Base-by-base conservation (phyloP, 2,888 invertebrate species). In the Cantharis flavilabris region DNA sequence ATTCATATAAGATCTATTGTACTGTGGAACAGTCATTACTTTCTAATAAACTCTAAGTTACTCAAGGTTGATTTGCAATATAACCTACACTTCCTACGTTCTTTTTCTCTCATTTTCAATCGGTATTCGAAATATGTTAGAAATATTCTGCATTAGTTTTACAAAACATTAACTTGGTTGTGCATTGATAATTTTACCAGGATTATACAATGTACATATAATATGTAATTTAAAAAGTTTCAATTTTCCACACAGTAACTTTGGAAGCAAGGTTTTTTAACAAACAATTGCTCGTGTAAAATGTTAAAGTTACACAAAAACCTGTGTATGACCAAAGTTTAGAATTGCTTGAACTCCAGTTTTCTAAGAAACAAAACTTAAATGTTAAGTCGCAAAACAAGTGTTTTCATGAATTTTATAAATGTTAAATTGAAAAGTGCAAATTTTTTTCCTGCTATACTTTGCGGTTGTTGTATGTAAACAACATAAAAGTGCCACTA, bases 1-100 rank as follows among this genome's bases (percentile, higher is more conserved):
- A 49, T 49, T 49, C 49, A 67, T 67, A 20, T 16, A 20, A 14
- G 49, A 69, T 14, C 72, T 69, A 74, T 77, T 77, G 73, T 74
- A 28, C 71, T 77, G 65, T 23, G 72, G 75, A 77, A 77, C 77
- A 77, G 26, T 67, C 65, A 77, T 77, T 75, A 77, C 77, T 77
- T 77, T 77, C 77, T 77, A 77, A 72, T 72, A 73, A 71, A 26
- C 74, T 62, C 18, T 67, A 30, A 62, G 14, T 73, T 62, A 67
- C 73, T 77, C 77, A 77, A 77, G 77, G 77, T 71, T 77, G 73
- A 72, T 75, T 70, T 62, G 64, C 73, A 72, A 70, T 67, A 62
- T 62, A 64, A 62, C 76, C 76, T 72, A 75, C 72, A 76, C 76
- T 73, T 70, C 70, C 70, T 28, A 71, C 33, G 20, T 71, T 62